A percentile compares a stretch with the other conserved stretches of the same genome.
Evolutionary conservation across 2,113 vertebrate species (phyloP).

Genomic region (Oxygymnocypris stewartii): DNA sequence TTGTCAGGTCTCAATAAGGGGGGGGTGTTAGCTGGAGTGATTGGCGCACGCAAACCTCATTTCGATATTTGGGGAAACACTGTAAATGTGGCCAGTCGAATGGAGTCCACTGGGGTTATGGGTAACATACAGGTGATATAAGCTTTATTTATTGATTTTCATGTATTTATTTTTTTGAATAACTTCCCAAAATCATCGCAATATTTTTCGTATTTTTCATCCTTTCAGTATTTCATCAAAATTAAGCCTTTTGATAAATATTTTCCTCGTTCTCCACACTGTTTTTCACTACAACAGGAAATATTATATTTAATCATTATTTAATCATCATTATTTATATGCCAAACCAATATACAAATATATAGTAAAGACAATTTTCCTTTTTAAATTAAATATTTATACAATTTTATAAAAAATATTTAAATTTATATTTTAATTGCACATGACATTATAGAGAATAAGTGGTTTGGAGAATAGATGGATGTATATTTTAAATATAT

Average conservation of each 20-base stretch:
- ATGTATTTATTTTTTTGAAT: too few relatives aligned
- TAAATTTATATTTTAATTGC: not conserved
- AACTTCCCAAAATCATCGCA: too few relatives aligned
- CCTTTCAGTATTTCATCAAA: not conserved
- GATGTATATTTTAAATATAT: not conserved
- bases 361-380: not conserved
- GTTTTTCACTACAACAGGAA: not conserved
- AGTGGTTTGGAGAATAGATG: not conserved
- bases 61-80: conserved; percentile 99
- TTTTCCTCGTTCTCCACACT: too few relatives aligned
- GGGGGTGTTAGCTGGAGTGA: conserved; percentile 89
- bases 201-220: too few relatives aligned
- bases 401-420: not conserved
- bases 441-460: not conserved
- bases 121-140: conserved; percentile 90
- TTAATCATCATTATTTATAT: conserved; percentile 9
- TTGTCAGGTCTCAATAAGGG: conserved; percentile 91
- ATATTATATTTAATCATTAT: not conserved
- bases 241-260: too few relatives aligned
- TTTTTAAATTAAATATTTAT: not conserved
- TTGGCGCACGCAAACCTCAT: conserved; percentile 94
- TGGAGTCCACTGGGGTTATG: conserved; percentile 97
- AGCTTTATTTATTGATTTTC: not conserved
- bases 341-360: not conserved
- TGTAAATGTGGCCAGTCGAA: conserved; percentile 95